Evolutionary conservation across 2,888 invertebrate genomes (phyloP), one percentile per base, ranked within the genome.

Genomic region (Lypha dubia): DNA sequence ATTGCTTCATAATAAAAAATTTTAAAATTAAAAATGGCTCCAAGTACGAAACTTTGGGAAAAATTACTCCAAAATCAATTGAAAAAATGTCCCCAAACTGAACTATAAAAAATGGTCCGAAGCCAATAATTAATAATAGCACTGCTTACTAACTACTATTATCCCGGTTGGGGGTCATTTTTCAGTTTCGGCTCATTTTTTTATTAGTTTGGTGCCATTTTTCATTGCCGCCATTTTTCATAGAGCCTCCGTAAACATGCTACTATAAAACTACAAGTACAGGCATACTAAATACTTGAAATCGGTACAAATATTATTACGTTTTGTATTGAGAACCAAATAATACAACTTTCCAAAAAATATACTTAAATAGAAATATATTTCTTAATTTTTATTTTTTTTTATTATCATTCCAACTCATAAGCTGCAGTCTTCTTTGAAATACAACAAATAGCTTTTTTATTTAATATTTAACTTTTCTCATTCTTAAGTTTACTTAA

Each of bases 261-360:
- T 32, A 32, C 22, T 62, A 11, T 13, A 35, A 0, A 11, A 9
- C 9, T 11, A 38, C 38, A 38, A 38, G 5, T 35, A 35, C 9
- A 9, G 3, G 0, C 35, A 56, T 17, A 56, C n/a, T n/a, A n/a
- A n/a, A n/a, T n/a, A n/a, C 35, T 35, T 9, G 41, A 63, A 73
- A 80, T 60, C 58, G 44, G 75, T 82, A 82, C 81, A 82, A 82
- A 76, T 63, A 46, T 76, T 38, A 60, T 53, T 71, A 56, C 35
- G 51, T 24, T 24, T 63, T 56, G 17, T 58, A 38, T 74, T 67
- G 60, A n/a, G 3, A 58, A 49, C 15, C 35, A 44, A 68, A 44
- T 41, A 53, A 7, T 38, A 53, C 38, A 46, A 20, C 56, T 71
- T 79, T 79, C 65, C 79, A 65, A 63, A n/a, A n/a, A n/a, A 28